phyloP scores from a whole-genome alignment of 1,140 invertebrate species.

The Berghia stephanieae region DNA sequence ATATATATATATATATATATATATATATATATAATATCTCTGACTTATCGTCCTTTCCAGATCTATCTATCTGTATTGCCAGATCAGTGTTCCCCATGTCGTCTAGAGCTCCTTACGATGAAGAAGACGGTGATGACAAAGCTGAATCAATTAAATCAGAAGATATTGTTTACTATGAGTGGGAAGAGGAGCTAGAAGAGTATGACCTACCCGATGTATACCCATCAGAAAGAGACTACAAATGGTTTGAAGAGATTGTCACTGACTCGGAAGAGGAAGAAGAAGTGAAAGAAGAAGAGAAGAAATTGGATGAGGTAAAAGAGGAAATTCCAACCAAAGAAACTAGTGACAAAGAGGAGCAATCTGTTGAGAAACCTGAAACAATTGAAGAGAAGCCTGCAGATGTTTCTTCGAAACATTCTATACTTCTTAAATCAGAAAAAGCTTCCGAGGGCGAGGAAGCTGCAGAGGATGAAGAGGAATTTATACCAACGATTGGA shows the following conservation, averaged over 20 bases:
- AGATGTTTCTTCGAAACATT: too few relatives aligned
- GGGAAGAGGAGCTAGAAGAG: constrained; percentile 26
- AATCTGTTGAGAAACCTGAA: not conserved
- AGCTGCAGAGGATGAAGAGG: not conserved
- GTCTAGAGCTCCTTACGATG: too few relatives aligned
- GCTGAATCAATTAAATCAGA: too few relatives aligned
- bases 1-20: too few relatives aligned
- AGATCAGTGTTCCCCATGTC: too few relatives aligned
- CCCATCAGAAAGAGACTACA: constrained; percentile 30
- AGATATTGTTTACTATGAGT: constrained; percentile 12
- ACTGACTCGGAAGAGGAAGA: constrained; percentile 16
- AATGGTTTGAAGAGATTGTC: constrained; percentile 12
- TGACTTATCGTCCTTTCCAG: too few relatives aligned
- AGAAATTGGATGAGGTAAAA: not conserved
- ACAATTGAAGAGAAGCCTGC: not conserved
- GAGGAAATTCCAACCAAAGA: too few relatives aligned
- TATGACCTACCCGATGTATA: constrained; percentile 32
- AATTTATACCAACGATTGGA: not conserved
- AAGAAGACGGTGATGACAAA: not conserved
- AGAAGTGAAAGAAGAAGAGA: not conserved
- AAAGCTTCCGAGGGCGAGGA: not conserved
- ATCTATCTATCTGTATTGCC: too few relatives aligned
- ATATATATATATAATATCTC: too few relatives aligned
- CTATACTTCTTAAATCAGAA: too few relatives aligned
- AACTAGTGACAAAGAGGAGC: not conserved